These are phyloP conservation scores for Dufourea novaeangliae DNA, from an alignment of 1,140 invertebrate genomes.

Conservation along the genomic window DNA sequence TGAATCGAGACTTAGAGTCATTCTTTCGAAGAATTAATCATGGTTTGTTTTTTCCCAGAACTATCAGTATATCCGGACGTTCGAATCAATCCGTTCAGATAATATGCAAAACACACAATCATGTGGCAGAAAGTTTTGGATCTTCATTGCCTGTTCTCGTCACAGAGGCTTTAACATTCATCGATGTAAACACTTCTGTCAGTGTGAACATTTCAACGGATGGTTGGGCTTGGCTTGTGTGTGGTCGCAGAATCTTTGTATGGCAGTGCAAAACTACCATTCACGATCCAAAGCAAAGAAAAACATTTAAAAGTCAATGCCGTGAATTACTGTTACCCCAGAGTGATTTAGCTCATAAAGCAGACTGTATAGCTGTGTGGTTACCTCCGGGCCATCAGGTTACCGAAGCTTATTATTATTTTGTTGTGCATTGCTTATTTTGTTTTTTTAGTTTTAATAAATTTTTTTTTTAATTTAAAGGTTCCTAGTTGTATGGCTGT, in stretches of 20 bases:
- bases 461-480: slow-evolving; percentile 65
- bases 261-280: slow-evolving; percentile 89
- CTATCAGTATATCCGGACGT: slow-evolving; percentile 83
- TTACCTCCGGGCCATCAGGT: slow-evolving; percentile 86
- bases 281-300: slow-evolving; percentile 76
- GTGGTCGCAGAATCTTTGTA: slow-evolving; percentile 90
- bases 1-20: too few relatives aligned
- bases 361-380: slow-evolving; percentile 93
- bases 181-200: slow-evolving; percentile 83
- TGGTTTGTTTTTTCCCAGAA: slow-evolving; percentile 76
- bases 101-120: slow-evolving; percentile 86
- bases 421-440: not conserved
- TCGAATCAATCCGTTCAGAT: slow-evolving; percentile 87
- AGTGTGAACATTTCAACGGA: slow-evolving; percentile 85
- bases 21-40: not conserved
- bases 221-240: slow-evolving; percentile 94
- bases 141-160: slow-evolving; percentile 91
- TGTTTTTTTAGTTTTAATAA: not conserved
- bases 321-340: slow-evolving; percentile 93
- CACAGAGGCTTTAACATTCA: slow-evolving; percentile 92
- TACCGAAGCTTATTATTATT: slow-evolving; percentile 29
- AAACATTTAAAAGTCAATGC: slow-evolving; percentile 83
- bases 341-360: slow-evolving; percentile 94
- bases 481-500: slow-evolving; percentile 94
- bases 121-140: slow-evolving; percentile 89